Percentiles rank a stretch among this genome's conserved stretches.
Evolutionary conservation across 1,140 invertebrate species (phyloP).

Genomic region (Danaus melanippus): DNA sequence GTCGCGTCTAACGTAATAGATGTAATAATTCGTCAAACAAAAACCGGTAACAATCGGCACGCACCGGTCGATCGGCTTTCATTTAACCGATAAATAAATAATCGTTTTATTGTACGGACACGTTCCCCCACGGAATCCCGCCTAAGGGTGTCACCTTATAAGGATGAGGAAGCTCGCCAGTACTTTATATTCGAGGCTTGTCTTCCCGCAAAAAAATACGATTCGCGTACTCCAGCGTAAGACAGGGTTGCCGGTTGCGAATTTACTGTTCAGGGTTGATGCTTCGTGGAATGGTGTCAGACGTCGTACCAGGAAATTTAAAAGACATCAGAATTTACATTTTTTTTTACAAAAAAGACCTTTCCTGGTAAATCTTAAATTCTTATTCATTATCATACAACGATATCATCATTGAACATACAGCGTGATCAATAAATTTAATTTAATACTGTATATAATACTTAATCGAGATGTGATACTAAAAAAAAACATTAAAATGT

Average conservation of each 20-base stretch:
- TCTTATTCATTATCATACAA: no score
- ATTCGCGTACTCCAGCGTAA: constrained; percentile 33
- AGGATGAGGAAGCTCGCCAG: constrained; percentile 44
- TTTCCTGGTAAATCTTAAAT: no score
- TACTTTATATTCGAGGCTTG: constrained; percentile 40
- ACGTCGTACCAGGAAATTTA: no score
- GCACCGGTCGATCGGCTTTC: constrained; percentile 40
- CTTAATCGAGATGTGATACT: no score
- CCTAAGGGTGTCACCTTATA: constrained; percentile 54
- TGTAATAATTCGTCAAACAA: constrained; percentile 16
- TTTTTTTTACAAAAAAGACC: no score
- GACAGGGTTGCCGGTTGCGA: constrained; percentile 19
- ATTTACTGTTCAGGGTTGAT: constrained; percentile 13
- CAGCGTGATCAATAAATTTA: no score
- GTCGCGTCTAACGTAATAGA: no score
- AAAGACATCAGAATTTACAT: no score
- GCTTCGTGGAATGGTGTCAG: background rate
- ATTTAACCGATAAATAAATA: constrained; percentile 48
- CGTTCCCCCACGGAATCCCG: constrained; percentile 52
- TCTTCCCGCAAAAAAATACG: constrained; percentile 41
- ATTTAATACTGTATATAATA: no score
- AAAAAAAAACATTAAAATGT: no score
- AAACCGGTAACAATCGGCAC: constrained; percentile 16
- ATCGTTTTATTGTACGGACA: constrained; percentile 50
- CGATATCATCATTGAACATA: no score